Base-by-base conservation (phyloP, 2,113 vertebrate species). In the Coreoperca whiteheadi region DNA sequence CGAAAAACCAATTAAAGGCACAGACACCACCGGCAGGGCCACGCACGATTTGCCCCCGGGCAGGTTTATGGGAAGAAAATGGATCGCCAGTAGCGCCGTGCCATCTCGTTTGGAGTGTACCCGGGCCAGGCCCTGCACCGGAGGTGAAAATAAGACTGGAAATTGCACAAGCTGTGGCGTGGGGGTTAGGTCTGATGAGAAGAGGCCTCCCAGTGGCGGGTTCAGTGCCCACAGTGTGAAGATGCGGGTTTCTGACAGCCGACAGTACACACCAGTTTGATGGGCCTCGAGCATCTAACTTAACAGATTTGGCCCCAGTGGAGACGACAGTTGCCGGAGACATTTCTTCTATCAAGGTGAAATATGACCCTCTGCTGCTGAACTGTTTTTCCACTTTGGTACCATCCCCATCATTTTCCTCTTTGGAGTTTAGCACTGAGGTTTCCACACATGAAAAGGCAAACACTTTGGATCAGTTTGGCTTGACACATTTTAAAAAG, bases 1-100 rank as follows among this genome's bases (percentile, higher is more conserved):
- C 80, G 60, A 93, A 93, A n/a, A 89, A 88, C 72, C 83, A 91
- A 92, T 93, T 93, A 92, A 89, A 83, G 66, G 82, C 72, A 70
- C 63, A 74, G 81, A 74, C 54, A 21, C 46, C 25, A 54, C 54
- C 23, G 20, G 66, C 41, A n/a, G 83, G 41, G 50, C 70, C 54
- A 30, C 3, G 20, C 60, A 73, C 66, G 43, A 78, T 87, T 85
- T 89, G 67, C 72, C 56, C 6, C 70, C 43, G n/a, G 59, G 37
- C 72, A 70, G 37, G 74, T 77, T 83, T 87, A 83, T 81, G 78
- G 79, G 68, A 37, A 64, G 82, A 81, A 88, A 89, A 87, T 79
- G 23, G 82, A 87, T 68, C 66, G 83, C 66, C 66, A 59, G 67
- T 81, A 85, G 39, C 59, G 65, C 71, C 50, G 43, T n/a, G 53